These are phyloP conservation scores for Cheilinus undulatus DNA, from an alignment of 2,113 vertebrate genomes.

Conservation along the genomic window DNA sequence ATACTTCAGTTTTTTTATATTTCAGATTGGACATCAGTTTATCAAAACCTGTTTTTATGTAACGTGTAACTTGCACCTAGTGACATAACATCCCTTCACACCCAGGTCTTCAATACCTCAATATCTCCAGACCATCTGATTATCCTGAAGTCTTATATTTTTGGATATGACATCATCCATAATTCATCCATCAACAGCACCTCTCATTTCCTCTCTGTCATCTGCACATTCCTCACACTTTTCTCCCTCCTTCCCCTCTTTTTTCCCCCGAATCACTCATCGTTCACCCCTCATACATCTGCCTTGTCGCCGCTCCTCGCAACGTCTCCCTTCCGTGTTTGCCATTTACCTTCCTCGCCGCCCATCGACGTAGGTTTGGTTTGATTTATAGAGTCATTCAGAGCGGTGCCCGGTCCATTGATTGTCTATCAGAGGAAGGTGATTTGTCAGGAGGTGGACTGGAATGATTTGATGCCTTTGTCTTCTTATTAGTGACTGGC, in stretches of 20 bases:
- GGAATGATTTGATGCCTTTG: slow-evolving; percentile 27
- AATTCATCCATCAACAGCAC: slow-evolving; percentile 77
- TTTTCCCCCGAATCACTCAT: slow-evolving; percentile 13
- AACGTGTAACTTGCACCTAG: neutral
- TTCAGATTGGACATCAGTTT: neutral
- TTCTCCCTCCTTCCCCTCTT: neutral
- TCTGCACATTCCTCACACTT: slow-evolving; percentile 49
- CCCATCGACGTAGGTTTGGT: neutral
- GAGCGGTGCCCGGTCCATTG: slow-evolving; percentile 11
- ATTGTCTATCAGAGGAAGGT: slow-evolving; percentile 43
- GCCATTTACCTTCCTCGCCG: neutral
- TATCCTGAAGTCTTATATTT: slow-evolving; percentile 69
- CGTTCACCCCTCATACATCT: slow-evolving; percentile 28
- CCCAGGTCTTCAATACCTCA: slow-evolving; percentile 43
- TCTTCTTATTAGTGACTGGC: slow-evolving; percentile 43
- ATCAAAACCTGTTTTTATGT: slow-evolving; percentile 23
- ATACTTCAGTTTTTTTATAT: neutral
- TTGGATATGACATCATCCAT: slow-evolving; percentile 77
- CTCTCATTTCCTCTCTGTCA: slow-evolving; percentile 76
- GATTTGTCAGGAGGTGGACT: slow-evolving; percentile 36
- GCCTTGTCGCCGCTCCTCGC: slow-evolving; percentile 11
- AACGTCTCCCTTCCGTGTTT: neutral
- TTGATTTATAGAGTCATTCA: slow-evolving; percentile 56
- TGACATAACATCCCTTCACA: slow-evolving; percentile 33
- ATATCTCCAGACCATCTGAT: slow-evolving; percentile 49